Evolutionary conservation across 92 coral and sea anemone species (phyloP).

Genomic region (Umimayanthus chanpuru): DNA sequence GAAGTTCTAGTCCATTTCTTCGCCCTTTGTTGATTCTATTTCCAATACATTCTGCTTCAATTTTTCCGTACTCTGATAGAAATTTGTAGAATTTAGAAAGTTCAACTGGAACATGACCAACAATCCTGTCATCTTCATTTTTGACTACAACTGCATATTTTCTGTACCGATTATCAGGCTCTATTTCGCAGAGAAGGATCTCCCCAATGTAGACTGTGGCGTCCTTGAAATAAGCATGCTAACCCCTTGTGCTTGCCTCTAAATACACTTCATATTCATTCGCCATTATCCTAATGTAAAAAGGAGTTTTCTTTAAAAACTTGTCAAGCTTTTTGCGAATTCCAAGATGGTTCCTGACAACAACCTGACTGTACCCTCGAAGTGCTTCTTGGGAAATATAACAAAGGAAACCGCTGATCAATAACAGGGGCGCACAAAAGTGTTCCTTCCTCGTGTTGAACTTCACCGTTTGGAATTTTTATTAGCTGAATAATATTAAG

Average conservation of each 20-base stretch:
- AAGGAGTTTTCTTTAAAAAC: no score
- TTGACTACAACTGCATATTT: conserved; percentile 49
- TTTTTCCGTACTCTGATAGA: conserved; percentile 55
- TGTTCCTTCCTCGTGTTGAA: conserved; percentile 17
- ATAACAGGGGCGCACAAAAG: no score
- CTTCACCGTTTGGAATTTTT: conserved; percentile 22
- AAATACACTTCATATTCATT: conserved; percentile 56
- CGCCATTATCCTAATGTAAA: conserved; percentile 23
- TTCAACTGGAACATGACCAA: conserved; percentile 50
- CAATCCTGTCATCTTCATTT: conserved; percentile 54
- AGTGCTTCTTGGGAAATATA: no score
- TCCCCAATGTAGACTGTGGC: conserved; percentile 52
- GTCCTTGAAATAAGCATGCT: conserved; percentile 38
- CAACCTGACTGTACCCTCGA: no score
- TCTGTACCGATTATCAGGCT: conserved; percentile 49
- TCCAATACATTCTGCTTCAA: conserved; percentile 61
- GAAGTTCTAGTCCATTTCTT: conserved; percentile 61
- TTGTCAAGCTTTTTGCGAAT: no score
- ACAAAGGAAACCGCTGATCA: no score
- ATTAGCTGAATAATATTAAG: conserved; percentile 1
- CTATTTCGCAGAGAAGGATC: conserved; percentile 52
- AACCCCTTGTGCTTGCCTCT: conserved; percentile 51
- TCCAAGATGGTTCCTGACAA: no score
- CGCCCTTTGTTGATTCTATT: conserved; percentile 55
- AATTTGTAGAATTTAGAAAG: conserved; percentile 58